Evolutionary conservation across 2,113 vertebrate species (phyloP).

Genomic region (Cavia aperea): DNA sequence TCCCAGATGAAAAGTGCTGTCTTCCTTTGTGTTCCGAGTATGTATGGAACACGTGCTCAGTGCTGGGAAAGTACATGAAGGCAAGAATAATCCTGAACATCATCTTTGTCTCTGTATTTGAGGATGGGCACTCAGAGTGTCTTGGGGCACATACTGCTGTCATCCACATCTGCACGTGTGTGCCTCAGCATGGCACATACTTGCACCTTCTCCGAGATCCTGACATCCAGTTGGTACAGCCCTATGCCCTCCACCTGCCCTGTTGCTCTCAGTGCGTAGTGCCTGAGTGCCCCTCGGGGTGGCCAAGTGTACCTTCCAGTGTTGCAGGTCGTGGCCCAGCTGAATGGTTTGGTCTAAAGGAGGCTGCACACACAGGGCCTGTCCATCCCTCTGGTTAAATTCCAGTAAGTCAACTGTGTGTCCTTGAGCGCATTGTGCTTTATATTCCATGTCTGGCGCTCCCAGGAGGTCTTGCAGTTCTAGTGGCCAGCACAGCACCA

Average conservation of each 20-base stretch:
- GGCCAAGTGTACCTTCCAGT: too few relatives aligned
- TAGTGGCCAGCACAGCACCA: background rate
- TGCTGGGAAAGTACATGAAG: background rate
- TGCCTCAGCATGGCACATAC: rapidly evolving
- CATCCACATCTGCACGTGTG: rapidly evolving
- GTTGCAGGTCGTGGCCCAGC: rapidly evolving
- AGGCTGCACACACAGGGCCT: background rate
- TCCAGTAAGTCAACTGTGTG: background rate
- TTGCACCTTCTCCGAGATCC: rapidly evolving
- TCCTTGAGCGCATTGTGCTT: rapidly evolving
- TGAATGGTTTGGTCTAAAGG: background rate
- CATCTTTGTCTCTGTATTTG: rapidly evolving
- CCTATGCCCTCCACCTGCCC: rapidly evolving
- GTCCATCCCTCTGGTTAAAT: rapidly evolving
- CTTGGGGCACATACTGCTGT: too few relatives aligned
- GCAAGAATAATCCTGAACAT: background rate
- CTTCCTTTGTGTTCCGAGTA: background rate
- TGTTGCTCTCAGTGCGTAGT: rapidly evolving
- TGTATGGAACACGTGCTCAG: rapidly evolving
- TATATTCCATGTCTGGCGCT: rapidly evolving
- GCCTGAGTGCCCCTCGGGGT: too few relatives aligned
- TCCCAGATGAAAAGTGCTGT: background rate
- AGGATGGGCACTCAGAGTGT: rapidly evolving
- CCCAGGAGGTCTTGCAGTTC: background rate
- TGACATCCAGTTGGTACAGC: too few relatives aligned